phyloP scores from a whole-genome alignment of 37 sponge, comb jelly and placozoan species.

The Spongilla lacustris region DNA sequence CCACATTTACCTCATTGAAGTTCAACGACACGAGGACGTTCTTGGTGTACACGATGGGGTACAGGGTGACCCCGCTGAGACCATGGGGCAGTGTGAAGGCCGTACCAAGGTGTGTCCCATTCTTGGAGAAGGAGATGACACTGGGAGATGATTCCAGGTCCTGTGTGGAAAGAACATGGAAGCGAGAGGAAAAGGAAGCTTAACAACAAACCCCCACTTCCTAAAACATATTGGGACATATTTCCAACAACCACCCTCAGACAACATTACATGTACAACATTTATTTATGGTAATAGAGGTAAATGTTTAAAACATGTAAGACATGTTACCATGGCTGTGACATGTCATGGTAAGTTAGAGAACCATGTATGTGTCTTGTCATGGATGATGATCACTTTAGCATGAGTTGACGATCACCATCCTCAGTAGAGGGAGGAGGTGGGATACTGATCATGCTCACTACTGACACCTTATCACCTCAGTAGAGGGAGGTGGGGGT shows the following conservation, averaged over 20 bases:
- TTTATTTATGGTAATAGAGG: too few relatives aligned
- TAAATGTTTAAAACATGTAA: neutral
- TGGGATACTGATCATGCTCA: neutral
- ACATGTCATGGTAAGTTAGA: neutral
- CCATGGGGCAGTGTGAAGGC: slow-evolving; percentile 47
- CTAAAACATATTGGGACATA: too few relatives aligned
- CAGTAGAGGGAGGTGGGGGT: neutral
- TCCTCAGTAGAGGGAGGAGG: neutral
- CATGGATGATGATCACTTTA: neutral
- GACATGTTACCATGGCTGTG: neutral
- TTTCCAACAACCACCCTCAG: too few relatives aligned
- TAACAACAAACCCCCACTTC: too few relatives aligned
- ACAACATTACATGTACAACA: too few relatives aligned
- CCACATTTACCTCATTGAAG: slow-evolving; percentile 55
- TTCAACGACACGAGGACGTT: slow-evolving; percentile 77
- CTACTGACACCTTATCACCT: neutral
- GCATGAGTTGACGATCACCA: neutral
- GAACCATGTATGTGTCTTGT: neutral
- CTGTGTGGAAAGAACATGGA: slow-evolving; percentile 14
- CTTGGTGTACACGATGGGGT: slow-evolving; percentile 87
- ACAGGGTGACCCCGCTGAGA: slow-evolving; percentile 48
- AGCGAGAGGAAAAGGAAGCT: too few relatives aligned
- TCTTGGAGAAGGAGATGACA: slow-evolving; percentile 88
- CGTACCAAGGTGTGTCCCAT: slow-evolving; percentile 71
- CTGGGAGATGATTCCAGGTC: slow-evolving; percentile 66